phyloP scores from a whole-genome alignment of 2,113 vertebrate species.

The Percina caprodes region DNA sequence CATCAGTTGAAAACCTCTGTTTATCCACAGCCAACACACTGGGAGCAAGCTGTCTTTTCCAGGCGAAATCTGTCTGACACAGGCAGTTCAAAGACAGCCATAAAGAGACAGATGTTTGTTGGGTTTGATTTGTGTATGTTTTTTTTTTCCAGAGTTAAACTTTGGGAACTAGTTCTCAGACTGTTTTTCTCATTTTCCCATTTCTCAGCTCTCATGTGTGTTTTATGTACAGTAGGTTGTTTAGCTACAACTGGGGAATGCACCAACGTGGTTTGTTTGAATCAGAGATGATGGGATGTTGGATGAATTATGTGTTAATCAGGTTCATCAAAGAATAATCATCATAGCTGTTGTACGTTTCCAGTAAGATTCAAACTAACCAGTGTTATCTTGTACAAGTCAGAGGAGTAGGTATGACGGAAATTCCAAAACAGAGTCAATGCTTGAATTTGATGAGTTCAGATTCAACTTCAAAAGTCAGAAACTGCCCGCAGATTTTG shows the following conservation, averaged over 20 bases:
- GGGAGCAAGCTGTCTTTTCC: constrained; percentile 67
- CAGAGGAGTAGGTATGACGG: not conserved
- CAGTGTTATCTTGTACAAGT: not conserved
- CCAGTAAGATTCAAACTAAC: not conserved
- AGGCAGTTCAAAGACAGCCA: constrained; percentile 68
- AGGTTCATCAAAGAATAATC: not conserved
- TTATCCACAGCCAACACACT: constrained; percentile 61
- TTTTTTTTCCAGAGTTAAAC: constrained; percentile 20
- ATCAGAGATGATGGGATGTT: not conserved
- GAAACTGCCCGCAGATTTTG: not conserved
- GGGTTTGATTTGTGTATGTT: constrained; percentile 35
- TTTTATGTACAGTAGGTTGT: constrained; percentile 16
- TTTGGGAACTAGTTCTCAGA: constrained; percentile 47
- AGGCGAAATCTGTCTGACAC: constrained; percentile 58
- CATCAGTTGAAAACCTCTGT: constrained; percentile 60
- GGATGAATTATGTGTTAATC: not conserved
- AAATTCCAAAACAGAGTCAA: not conserved
- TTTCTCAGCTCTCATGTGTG: not conserved
- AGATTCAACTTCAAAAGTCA: not conserved
- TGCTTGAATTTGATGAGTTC: not conserved
- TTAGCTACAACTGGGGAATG: not conserved
- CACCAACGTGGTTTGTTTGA: not conserved
- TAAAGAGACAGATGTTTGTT: constrained; percentile 53
- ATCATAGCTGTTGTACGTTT: not conserved
- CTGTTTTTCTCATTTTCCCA: not conserved